Evolutionary conservation across 2,888 invertebrate species (phyloP), one percentile per base, ranked within the genome.

Genomic region (Meandrusa payeni): DNA sequence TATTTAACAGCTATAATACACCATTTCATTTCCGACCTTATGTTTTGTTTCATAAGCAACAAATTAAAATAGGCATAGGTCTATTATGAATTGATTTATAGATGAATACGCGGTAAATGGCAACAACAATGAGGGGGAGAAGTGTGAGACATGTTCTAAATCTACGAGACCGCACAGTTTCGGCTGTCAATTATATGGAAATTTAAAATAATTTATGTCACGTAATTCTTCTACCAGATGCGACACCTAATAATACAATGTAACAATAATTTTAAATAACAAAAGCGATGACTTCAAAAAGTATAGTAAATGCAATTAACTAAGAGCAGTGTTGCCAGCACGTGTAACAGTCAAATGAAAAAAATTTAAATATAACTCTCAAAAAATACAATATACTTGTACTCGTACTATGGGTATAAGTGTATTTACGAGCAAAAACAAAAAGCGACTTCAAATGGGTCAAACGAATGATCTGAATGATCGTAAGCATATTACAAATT

Each of bases 101-200:
- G 57, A 56, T 58, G 59, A 58, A 54, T 55, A 48, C 47, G 48
- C 47, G 47, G 50, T 51, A 48, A 55, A 50, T 48, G 52, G 50
- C 50, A 48, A 51, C 51, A 65, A 73, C 76, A 76, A 75, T 74
- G 61, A 67, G 59, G 61, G 56, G 58, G 57, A 55, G 59, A 65
- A 66, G 63, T 63, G 67, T 61, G 59, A 54, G 64, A 68, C 68
- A 62, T 65, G 68, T 66, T 65, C 63, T 61, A 64, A 68, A 67
- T 69, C 62, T 67, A 59, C 63, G 63, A 64, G 32, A 26, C 13
- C 13, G 19, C 32, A 7, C 11, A 6, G 22, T 11, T 15, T 15
- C 38, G 19, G 22, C 6, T 27, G 33, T 24, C 29, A 42, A 36
- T 42, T 31, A 37, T 43, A 11, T 26, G 42, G 13, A 20, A 19